Evolutionary conservation across 30 jellyfish, hydroid and myxozoan genomes (phyloP), one percentile per base, ranked within the genome.

Genomic region (Nemopilema nomurai): DNA sequence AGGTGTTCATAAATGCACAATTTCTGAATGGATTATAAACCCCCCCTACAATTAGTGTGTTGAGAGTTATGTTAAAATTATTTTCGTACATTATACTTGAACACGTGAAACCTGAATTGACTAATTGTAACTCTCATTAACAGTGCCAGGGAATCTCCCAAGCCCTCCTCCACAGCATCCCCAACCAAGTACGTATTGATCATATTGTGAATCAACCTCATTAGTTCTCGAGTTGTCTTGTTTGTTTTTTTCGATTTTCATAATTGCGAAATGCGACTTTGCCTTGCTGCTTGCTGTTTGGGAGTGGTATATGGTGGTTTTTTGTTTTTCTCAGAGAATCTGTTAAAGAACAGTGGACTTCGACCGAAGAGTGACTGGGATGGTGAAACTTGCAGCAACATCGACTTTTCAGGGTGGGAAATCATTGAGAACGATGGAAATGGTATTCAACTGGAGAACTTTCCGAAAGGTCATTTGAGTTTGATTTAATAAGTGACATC

Each of bases 331-430:
- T 18, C 69, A 84, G 93, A 62, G 41, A 84, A 84, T 49, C 78
- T 84, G 51, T 73, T 84, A 51, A 49, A 64, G 24, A 84, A 84
- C 49, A 77, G 0, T 13, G 66, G 64, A 28, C 76, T 84, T n/a
- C 65, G 25, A 0, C 83, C 93, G 19, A 28, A 28, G 22, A 1
- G 27, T 51, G 62, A 81, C 31, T 84, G 93, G 93, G 51, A 74
- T 62, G 87, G 78, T 26, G 67, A 84, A n/a, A 57, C 0, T 16
- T 71, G 87, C 22, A 19, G 27, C 41, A 71, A 73, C 20, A 49
- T 84, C 8, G 83, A 74, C 16, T 84, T 63, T 64, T 33, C 20
- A 7, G 83, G 87, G 21, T 84, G 93, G 93, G 62, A 67, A 67
- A 27, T 84, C 0, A 24, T 57, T 3, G 82, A 23, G 30, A 74